These are phyloP conservation scores for Trypoxylon attenuatum DNA, from an alignment of 2,888 invertebrate species.

Conservation along the genomic window DNA sequence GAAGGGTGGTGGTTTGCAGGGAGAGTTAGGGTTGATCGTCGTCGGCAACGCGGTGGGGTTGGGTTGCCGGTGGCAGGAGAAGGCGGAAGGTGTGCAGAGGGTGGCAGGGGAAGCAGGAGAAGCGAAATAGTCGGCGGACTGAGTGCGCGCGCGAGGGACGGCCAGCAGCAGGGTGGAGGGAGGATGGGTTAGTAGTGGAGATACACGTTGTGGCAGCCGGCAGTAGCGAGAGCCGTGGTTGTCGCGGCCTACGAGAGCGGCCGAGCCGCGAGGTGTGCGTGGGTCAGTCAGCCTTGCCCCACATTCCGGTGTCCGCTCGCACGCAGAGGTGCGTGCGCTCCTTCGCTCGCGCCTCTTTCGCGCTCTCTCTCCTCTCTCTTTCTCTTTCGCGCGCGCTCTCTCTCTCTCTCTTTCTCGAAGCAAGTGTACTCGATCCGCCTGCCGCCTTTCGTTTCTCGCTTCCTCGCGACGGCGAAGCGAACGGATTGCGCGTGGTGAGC, in stretches of 20 bases:
- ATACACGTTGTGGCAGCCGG: slow-evolving; percentile 72
- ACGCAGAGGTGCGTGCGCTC: slow-evolving; percentile 9
- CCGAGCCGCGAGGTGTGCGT: slow-evolving; percentile 38
- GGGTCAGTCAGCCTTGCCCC: slow-evolving; percentile 45
- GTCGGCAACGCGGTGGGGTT: slow-evolving; percentile 32
- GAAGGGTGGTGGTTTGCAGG: slow-evolving; percentile 44
- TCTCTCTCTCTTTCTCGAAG: neutral
- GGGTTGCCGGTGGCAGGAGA: slow-evolving; percentile 11
- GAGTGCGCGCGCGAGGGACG: neutral
- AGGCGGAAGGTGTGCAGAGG: slow-evolving; percentile 19
- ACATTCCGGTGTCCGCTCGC: slow-evolving; percentile 19
- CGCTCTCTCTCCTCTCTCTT: slow-evolving; percentile 19
- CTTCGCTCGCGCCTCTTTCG: slow-evolving; percentile 34
- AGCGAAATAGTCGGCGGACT: neutral
- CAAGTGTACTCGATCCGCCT: neutral
- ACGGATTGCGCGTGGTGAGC: neutral
- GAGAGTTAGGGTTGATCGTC: slow-evolving; percentile 39
- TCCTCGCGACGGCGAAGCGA: neutral
- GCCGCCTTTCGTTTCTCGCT: slow-evolving; percentile 4
- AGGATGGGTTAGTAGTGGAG: slow-evolving; percentile 66
- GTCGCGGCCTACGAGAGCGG: slow-evolving; percentile 65
- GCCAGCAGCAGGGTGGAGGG: slow-evolving; percentile 14
- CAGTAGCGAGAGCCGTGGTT: slow-evolving; percentile 71
- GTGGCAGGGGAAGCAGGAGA: neutral
- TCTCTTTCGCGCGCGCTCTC: slow-evolving; percentile 15